These are phyloP conservation scores for Esox lucius DNA, from an alignment of 2,797 vertebrate genomes.

Conservation along the genomic window DNA sequence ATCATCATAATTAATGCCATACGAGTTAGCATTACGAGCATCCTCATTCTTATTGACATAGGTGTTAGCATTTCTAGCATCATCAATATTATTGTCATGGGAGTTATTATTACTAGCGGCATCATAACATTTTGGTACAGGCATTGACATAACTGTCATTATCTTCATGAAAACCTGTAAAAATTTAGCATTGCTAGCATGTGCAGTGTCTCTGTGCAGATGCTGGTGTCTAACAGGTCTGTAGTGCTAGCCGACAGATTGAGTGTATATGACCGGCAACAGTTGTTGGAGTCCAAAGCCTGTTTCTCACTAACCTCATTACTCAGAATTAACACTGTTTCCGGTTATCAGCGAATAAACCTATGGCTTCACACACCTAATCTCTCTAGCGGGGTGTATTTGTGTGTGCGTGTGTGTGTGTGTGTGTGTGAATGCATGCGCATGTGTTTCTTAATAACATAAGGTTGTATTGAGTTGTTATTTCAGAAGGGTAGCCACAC, in stretches of 20 bases:
- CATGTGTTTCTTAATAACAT: neutral
- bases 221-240: neutral
- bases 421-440: neutral
- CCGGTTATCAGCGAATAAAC: neutral
- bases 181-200: neutral
- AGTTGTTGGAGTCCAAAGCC: constrained; percentile 50
- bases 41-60: neutral
- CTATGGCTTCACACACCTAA: neutral
- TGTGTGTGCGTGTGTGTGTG: neutral
- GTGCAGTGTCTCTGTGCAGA: neutral
- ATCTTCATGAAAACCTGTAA: neutral
- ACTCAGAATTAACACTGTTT: constrained; percentile 47
- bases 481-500: too few species aligned
- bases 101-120: neutral
- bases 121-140: neutral
- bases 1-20: neutral
- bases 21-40: neutral
- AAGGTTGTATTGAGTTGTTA: too few species aligned
- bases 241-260: neutral
- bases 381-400: neutral
- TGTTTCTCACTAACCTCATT: constrained; percentile 50
- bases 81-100: neutral
- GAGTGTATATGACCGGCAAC: constrained; percentile 40
- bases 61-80: neutral
- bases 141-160: neutral